These are phyloP conservation scores for Telmatochromis sp. DNA, from an alignment of 2,113 vertebrate species.

Conservation along the genomic window DNA sequence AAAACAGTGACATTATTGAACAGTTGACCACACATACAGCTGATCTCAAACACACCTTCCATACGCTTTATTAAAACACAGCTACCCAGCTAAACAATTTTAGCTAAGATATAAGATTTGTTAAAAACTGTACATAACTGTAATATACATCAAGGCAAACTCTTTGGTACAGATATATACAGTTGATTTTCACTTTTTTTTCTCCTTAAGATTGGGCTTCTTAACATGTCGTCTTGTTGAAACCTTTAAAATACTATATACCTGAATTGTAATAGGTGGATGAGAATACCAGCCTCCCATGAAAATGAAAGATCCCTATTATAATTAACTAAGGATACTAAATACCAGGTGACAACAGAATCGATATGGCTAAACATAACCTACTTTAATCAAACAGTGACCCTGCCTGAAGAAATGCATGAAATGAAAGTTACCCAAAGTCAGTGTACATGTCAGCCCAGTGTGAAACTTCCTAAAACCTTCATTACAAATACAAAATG, in stretches of 20 bases:
- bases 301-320: slow-evolving; percentile 22
- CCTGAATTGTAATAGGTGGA: slow-evolving; percentile 41
- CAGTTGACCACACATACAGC: slow-evolving; percentile 42
- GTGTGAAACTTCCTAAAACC: slow-evolving; percentile 58
- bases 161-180: slow-evolving; percentile 80
- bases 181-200: slow-evolving; percentile 48
- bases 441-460: slow-evolving; percentile 48
- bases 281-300: slow-evolving; percentile 61
- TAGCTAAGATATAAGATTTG: slow-evolving; percentile 74
- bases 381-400: slow-evolving; percentile 20
- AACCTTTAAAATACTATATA: slow-evolving; percentile 50
- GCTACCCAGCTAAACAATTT: slow-evolving; percentile 71
- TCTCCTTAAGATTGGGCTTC: slow-evolving; percentile 26
- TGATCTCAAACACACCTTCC: slow-evolving; percentile 56
- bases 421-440: slow-evolving; percentile 2
- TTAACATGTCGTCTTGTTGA: slow-evolving; percentile 33
- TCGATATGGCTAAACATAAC: slow-evolving; percentile 18
- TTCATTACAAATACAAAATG: slow-evolving; percentile 65
- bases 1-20: slow-evolving; percentile 44
- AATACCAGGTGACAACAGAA: slow-evolving; percentile 16
- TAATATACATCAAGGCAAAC: slow-evolving; percentile 80
- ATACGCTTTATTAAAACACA: slow-evolving; percentile 75
- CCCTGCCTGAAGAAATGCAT: slow-evolving; percentile 22
- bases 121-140: slow-evolving; percentile 81
- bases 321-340: slow-evolving; percentile 15